A percentile compares a stretch with the other conserved stretches of the same genome.
These are phyloP conservation scores for Stigmatopora argus DNA, from an alignment of 2,113 vertebrate species.

Conservation along the genomic window DNA sequence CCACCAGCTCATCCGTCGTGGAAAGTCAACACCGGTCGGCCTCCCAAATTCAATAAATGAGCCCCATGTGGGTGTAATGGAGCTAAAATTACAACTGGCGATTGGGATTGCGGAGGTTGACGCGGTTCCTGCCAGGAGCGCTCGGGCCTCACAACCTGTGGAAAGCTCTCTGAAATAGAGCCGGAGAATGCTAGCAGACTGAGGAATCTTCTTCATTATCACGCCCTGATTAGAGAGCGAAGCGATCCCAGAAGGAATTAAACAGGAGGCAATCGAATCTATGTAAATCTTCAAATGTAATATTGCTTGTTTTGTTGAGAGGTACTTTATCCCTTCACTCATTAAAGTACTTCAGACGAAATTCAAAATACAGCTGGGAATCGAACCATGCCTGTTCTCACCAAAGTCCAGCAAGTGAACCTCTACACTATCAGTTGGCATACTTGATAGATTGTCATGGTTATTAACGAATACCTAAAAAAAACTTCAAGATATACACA, in stretches of 20 bases:
- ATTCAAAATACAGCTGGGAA: neutral
- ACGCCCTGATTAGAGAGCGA: neutral
- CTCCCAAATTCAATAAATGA: constrained; percentile 32
- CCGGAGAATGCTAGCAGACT: neutral
- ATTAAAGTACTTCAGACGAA: neutral
- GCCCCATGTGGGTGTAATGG: constrained; percentile 12
- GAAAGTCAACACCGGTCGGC: constrained; percentile 22
- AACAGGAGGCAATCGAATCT: neutral
- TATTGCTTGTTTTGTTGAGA: neutral
- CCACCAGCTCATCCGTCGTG: constrained; percentile 25
- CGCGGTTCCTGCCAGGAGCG: neutral
- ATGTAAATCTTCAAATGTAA: neutral
- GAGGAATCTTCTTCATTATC: constrained; percentile 1
- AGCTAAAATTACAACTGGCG: constrained; percentile 36
- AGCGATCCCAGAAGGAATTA: neutral
- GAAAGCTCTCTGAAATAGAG: constrained; percentile 4
- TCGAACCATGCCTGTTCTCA: too few relatives aligned
- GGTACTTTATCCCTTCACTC: neutral
- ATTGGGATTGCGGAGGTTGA: constrained; percentile 6
- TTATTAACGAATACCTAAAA: too few relatives aligned
- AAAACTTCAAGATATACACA: too few relatives aligned
- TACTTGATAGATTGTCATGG: too few relatives aligned
- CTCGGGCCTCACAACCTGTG: neutral
- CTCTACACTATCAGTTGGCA: too few relatives aligned
- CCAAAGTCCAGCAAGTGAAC: too few relatives aligned